A percentile compares a stretch with the other conserved stretches of the same genome.
Conservation (phyloP, 2,888 invertebrate genomes). For the Pomacea canaliculata region DNA sequence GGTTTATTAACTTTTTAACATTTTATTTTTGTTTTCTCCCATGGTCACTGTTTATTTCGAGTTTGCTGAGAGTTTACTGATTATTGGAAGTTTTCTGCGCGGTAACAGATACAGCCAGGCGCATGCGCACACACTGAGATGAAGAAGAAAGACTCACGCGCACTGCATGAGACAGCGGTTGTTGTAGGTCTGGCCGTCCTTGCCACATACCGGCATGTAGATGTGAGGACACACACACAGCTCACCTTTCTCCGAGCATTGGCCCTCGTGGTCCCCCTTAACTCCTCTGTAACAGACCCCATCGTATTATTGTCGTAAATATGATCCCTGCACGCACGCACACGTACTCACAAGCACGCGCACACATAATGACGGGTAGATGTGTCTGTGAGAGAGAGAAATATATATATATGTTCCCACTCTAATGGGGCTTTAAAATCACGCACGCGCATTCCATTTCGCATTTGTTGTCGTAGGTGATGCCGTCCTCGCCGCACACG, state of each 20-base stretch:
- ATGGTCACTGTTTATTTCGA: too few relatives aligned
- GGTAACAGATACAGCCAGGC: neutral
- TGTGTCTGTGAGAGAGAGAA: too few relatives aligned
- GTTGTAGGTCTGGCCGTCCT: constrained; percentile 18
- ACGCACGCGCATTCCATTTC: constrained; percentile 23
- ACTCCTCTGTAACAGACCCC: neutral
- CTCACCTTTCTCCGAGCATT: neutral
- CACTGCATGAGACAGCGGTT: constrained; percentile 19
- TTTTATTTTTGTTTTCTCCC: too few relatives aligned
- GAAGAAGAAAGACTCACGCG: constrained; percentile 8
- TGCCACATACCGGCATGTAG: constrained; percentile 25
- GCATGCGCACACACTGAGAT: neutral
- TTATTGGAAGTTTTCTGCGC: neutral
- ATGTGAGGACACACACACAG: constrained; percentile 20
- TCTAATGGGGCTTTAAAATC: too few relatives aligned
- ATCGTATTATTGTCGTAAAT: neutral
- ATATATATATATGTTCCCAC: too few relatives aligned
- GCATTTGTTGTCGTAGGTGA: constrained; percentile 24
- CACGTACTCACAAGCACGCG: too few relatives aligned
- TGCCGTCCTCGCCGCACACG: constrained; percentile 25
- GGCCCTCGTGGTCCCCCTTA: constrained; percentile 1
- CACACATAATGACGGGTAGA: too few relatives aligned
- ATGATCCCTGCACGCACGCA: too few relatives aligned
- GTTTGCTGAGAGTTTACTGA: too few relatives aligned
- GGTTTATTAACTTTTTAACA: too few relatives aligned